A percentile compares a stretch with the other conserved stretches of the same genome.
These are phyloP conservation scores for Linhomoeus sp. DNA, from an alignment of 2,888 invertebrate species.

Conservation along the genomic window DNA sequence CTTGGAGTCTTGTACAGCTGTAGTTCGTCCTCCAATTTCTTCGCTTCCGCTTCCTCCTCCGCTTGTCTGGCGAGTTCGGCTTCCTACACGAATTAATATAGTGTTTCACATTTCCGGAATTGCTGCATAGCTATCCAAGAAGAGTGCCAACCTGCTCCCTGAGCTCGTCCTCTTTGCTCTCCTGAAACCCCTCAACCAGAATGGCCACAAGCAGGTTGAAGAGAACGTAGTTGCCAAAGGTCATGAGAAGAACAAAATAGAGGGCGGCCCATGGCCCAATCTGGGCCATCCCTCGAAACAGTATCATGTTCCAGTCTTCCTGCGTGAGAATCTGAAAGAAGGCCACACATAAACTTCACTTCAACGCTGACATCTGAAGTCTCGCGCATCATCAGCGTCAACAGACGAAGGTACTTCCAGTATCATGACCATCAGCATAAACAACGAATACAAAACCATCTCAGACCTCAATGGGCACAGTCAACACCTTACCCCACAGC, in stretches of 20 bases:
- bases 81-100: constrained; percentile 12
- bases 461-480: too few species aligned
- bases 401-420: too few species aligned
- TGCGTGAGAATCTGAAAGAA: constrained; percentile 76
- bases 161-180: constrained; percentile 27
- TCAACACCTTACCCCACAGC: too few species aligned
- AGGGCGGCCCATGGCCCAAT: constrained; percentile 98
- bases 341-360: too few species aligned
- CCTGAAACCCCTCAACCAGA: constrained; percentile 80
- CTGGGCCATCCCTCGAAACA: constrained; percentile 98
- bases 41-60: constrained; percentile 16
- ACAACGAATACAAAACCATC: too few species aligned
- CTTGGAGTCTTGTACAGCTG: constrained; percentile 17
- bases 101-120: too few species aligned
- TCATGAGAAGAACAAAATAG: constrained; percentile 98
- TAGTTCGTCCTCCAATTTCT: constrained; percentile 18
- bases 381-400: too few species aligned
- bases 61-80: constrained; percentile 19
- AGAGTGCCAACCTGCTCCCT: constrained; percentile 13
- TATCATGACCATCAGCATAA: too few species aligned
- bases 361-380: too few species aligned
- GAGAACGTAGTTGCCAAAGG: constrained; percentile 97
- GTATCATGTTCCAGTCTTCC: constrained; percentile 99
- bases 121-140: not conserved
- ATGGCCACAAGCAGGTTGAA: constrained; percentile 99